Conservation (phyloP, 1,140 invertebrate genomes). For the Aphelenchoides besseyi region DNA sequence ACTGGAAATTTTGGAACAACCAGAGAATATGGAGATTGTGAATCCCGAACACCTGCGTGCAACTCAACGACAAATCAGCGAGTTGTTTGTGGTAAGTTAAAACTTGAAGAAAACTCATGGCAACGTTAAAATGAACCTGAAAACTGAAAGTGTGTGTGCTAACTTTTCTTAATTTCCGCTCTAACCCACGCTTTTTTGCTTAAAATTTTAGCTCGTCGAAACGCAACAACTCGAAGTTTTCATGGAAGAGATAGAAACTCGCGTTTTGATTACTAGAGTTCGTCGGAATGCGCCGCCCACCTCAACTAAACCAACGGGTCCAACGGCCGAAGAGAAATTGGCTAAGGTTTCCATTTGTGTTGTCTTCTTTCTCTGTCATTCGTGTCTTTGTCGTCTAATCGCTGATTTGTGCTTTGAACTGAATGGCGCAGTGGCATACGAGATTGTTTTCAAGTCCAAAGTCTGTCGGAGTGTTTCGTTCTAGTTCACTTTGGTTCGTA, state of each 20-base stretch:
- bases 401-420: constrained; percentile 1
- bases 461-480: neutral
- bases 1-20: constrained; percentile 24
- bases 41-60: constrained; percentile 12
- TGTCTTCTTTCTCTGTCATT: constrained; percentile 15
- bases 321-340: constrained; percentile 16
- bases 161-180: constrained; percentile 15
- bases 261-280: constrained; percentile 24
- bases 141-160: neutral
- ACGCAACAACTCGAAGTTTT: constrained; percentile 31
- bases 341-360: constrained; percentile 9
- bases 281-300: neutral
- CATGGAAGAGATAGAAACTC: constrained; percentile 40
- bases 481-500: neutral
- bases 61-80: constrained; percentile 12
- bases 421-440: constrained; percentile 17
- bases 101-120: neutral
- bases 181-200: neutral
- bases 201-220: constrained; percentile 42
- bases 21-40: constrained; percentile 6
- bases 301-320: neutral
- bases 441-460: neutral
- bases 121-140: neutral
- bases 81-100: constrained; percentile 27
- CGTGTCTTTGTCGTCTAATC: constrained; percentile 18